Evolutionary conservation across 1,140 invertebrate genomes (phyloP).

Genomic region (Melitaea cinxia): DNA sequence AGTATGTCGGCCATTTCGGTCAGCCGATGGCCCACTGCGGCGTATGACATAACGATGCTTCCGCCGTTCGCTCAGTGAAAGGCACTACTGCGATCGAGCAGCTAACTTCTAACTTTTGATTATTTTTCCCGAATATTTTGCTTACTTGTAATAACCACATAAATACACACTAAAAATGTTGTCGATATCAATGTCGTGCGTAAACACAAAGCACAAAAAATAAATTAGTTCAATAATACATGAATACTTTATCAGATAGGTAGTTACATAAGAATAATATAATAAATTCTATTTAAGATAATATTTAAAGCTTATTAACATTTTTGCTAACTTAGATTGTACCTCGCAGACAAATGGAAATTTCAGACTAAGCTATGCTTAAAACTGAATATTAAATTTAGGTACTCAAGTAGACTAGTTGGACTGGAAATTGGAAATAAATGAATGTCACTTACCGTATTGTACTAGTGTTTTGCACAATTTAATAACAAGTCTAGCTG

Average conservation of each 20-base stretch:
- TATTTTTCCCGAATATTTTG: conserved; percentile 15
- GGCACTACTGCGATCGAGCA: conserved; percentile 40
- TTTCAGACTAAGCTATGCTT: conserved; percentile 12
- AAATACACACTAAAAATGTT: conserved; percentile 16
- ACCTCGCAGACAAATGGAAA: conserved; percentile 5
- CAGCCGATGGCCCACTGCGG: conserved; percentile 70
- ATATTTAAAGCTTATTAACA: conserved; percentile 2
- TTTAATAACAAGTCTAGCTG: conserved; percentile 38
- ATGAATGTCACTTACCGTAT: conserved; percentile 50
- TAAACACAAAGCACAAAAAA: conserved; percentile 8
- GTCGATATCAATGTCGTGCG: conserved; percentile 44
- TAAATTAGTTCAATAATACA: neutral
- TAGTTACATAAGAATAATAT: too few species aligned
- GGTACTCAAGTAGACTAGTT: conserved; percentile 15
- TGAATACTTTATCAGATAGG: neutral
- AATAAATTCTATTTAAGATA: neutral
- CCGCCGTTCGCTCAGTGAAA: conserved; percentile 75
- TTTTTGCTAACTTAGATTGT: conserved; percentile 29
- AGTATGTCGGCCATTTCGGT: conserved; percentile 76
- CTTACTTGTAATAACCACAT: conserved; percentile 32
- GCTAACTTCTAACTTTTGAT: conserved; percentile 13
- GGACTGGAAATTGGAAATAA: conserved; percentile 30
- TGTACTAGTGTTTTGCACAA: conserved; percentile 48
- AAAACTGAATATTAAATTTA: conserved; percentile 23
- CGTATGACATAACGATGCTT: conserved; percentile 72